Percentiles rank a stretch among this genome's conserved stretches.
phyloP scores from a whole-genome alignment of 2,797 vertebrate species.

The Eremophila alpestris region DNA sequence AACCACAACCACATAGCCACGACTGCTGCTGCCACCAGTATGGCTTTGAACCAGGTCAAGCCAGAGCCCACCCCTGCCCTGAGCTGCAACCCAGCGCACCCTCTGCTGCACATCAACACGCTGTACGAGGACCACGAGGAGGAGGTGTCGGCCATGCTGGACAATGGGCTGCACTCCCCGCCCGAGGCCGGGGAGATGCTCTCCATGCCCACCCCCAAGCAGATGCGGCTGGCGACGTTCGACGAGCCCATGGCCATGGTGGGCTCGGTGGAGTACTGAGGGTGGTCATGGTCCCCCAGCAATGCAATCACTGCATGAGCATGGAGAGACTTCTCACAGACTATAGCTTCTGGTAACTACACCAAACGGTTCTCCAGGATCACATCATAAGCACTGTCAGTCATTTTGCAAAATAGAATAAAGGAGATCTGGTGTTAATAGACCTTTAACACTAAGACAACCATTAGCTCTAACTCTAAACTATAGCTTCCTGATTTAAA shows the following conservation, averaged over 20 bases:
- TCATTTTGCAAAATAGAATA: conserved; percentile 34
- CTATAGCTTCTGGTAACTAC: conserved; percentile 4
- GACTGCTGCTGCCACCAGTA: conserved; percentile 31
- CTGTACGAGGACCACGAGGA: conserved; percentile 80
- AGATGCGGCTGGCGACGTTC: conserved; percentile 78
- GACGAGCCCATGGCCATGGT: conserved; percentile 80
- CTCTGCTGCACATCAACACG: conserved; percentile 80
- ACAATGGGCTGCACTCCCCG: conserved; percentile 58
- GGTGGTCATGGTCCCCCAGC: not conserved
- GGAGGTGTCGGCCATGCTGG: conserved; percentile 67
- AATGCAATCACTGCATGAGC: conserved; percentile 63
- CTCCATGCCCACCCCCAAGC: conserved; percentile 76
- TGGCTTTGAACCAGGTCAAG: conserved; percentile 69
- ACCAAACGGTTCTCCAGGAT: conserved; percentile 16
- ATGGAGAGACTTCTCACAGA: conserved; percentile 46
- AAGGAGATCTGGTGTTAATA: conserved; percentile 28
- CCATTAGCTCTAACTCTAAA: conserved; percentile 48
- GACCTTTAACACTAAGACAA: conserved; percentile 36
- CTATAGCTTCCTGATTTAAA: conserved; percentile 35
- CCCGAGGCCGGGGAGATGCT: conserved; percentile 74
- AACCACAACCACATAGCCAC: conserved; percentile 73
- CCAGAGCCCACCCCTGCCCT: conserved; percentile 72
- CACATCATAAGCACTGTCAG: conserved; percentile 29
- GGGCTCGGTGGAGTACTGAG: conserved; percentile 79
- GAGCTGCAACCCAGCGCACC: conserved; percentile 78